These are phyloP conservation scores for Drosophila elegans DNA, from an alignment of 1,140 invertebrate species.

Conservation along the genomic window DNA sequence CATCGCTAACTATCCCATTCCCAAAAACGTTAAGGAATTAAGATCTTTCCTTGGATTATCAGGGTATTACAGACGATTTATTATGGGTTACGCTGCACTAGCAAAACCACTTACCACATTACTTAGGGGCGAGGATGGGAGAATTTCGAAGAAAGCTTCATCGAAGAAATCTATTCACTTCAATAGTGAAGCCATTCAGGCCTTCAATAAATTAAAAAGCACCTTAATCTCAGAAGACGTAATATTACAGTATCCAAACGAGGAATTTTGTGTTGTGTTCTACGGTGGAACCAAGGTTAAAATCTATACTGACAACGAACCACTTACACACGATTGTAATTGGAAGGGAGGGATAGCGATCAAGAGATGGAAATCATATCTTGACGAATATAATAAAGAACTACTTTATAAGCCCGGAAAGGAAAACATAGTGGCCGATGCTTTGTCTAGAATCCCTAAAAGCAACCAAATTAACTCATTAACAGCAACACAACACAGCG, in stretches of 20 bases:
- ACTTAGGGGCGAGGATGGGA: neutral
- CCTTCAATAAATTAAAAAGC: neutral
- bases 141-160: no score
- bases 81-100: neutral
- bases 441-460: constrained; percentile 26
- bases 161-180: no score
- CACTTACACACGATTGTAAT: constrained; percentile 78
- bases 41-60: neutral
- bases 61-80: neutral
- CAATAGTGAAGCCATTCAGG: neutral
- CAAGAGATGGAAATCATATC: constrained; percentile 73
- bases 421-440: constrained; percentile 57
- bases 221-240: neutral
- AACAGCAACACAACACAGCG: constrained; percentile 25
- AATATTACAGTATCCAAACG: neutral
- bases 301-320: constrained; percentile 76
- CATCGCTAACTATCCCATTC: neutral
- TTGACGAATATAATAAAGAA: constrained; percentile 78
- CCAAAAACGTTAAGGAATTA: neutral
- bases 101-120: no score
- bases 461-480: constrained; percentile 14
- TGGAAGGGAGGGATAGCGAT: constrained; percentile 78
- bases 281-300: constrained; percentile 59
- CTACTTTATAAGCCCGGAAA: constrained; percentile 75
- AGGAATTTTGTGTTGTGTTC: constrained; percentile 19